A percentile compares a stretch with the other conserved stretches of the same genome.
Conservation (phyloP, 1,140 invertebrate genomes). For the Popillia japonica region DNA sequence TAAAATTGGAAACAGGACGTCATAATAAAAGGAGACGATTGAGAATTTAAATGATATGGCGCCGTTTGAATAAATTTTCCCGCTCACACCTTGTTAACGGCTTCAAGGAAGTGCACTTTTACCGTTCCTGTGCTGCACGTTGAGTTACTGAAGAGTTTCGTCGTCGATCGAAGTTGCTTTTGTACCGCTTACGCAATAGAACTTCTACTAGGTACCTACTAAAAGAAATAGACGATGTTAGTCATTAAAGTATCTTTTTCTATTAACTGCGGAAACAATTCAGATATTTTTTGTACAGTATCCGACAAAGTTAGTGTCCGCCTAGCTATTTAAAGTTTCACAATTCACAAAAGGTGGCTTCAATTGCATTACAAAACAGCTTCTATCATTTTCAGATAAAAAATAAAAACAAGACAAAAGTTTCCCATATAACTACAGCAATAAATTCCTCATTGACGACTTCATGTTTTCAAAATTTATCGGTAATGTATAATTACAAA, state of each 20-base stretch:
- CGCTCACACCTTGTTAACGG: constrained; percentile 23
- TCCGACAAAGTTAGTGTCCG: no score
- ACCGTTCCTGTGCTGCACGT: not conserved
- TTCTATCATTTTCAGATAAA: no score
- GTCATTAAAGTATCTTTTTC: constrained; percentile 14
- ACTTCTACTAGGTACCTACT: not conserved
- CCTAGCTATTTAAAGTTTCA: no score
- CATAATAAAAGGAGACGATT: constrained; percentile 26
- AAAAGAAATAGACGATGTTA: constrained; percentile 1
- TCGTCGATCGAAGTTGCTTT: constrained; percentile 15
- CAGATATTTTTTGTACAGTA: no score
- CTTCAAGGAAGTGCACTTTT: constrained; percentile 26
- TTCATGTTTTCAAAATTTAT: not conserved
- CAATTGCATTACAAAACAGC: no score
- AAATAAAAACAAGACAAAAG: no score
- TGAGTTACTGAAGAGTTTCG: constrained; percentile 19
- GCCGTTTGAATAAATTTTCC: constrained; percentile 30
- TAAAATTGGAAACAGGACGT: constrained; percentile 31
- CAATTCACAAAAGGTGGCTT: no score
- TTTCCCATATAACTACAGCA: no score
- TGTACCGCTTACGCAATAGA: not conserved
- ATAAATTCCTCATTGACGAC: not conserved
- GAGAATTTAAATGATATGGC: constrained; percentile 31
- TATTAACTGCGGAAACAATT: not conserved
- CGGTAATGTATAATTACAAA: not conserved